These are phyloP conservation scores for Scaptomyza cyrtandrae DNA, from an alignment of 2,888 invertebrate species.

Conservation along the genomic window DNA sequence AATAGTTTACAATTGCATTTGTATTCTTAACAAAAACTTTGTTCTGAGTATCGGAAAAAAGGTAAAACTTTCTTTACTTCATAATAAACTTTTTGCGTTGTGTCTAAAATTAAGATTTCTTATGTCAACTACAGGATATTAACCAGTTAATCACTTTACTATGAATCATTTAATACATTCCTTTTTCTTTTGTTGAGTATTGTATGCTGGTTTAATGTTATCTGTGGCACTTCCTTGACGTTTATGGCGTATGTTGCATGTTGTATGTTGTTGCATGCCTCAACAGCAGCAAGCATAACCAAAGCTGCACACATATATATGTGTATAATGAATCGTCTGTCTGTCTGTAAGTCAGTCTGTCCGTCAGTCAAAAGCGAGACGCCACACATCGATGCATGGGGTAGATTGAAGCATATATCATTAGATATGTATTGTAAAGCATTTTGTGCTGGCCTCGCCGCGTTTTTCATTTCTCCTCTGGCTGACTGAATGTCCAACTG, in stretches of 20 bases:
- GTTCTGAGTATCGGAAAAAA: too few species aligned
- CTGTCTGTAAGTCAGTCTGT: constrained; percentile 27
- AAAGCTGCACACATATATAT: constrained; percentile 4
- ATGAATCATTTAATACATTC: not conserved
- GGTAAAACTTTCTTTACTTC: too few species aligned
- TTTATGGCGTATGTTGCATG: constrained; percentile 68
- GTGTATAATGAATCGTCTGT: not conserved
- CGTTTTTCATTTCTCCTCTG: constrained; percentile 78
- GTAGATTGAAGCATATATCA: constrained; percentile 24
- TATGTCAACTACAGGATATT: constrained; percentile 12
- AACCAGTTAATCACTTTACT: not conserved
- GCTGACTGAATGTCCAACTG: constrained; percentile 18
- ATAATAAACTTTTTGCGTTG: too few species aligned
- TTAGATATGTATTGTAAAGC: constrained; percentile 47
- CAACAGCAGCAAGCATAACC: constrained; percentile 62
- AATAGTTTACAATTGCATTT: too few species aligned
- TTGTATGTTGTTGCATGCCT: constrained; percentile 55
- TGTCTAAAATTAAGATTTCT: not conserved
- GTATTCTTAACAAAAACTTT: too few species aligned
- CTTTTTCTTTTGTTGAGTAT: constrained; percentile 1
- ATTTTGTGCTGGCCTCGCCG: constrained; percentile 67
- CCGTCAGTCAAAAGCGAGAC: constrained; percentile 23
- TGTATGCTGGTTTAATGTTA: constrained; percentile 30
- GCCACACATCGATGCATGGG: constrained; percentile 54
- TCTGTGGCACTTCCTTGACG: constrained; percentile 69